Conservation (phyloP, 2,797 vertebrate species). For the Staurois parvus region DNA sequence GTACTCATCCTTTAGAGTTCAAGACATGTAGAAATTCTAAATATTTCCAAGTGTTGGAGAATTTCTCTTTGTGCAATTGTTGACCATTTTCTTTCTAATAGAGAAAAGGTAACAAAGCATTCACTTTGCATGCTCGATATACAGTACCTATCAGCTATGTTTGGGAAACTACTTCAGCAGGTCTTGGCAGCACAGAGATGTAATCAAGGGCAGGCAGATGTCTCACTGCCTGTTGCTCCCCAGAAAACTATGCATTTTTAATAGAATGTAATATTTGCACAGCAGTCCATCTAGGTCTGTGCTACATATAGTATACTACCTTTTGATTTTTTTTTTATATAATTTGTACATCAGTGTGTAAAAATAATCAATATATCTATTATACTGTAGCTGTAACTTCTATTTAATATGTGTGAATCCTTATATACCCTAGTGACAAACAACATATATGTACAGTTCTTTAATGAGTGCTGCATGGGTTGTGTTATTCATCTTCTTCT, state of each 20-base stretch:
- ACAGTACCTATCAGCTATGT: neutral
- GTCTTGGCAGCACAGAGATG: neutral
- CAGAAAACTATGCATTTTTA: neutral
- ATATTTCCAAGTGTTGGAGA: neutral
- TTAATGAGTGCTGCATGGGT: constrained; percentile 8
- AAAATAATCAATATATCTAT: neutral
- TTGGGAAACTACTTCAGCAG: neutral
- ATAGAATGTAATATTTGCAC: neutral
- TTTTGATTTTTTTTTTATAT: neutral
- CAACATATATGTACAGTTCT: neutral
- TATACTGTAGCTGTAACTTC: neutral
- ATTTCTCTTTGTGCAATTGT: too few relatives aligned
- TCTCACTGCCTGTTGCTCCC: neutral
- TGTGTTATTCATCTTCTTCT: constrained; percentile 33
- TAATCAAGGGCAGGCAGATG: neutral
- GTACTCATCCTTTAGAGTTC: neutral
- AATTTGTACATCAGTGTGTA: neutral
- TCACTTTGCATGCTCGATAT: neutral
- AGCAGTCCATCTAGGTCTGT: neutral
- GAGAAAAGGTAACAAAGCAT: too few relatives aligned
- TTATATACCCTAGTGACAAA: constrained; percentile 7
- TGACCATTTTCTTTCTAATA: neutral
- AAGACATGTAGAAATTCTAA: neutral
- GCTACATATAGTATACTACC: neutral
- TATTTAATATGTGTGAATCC: constrained; percentile 1